A percentile compares a stretch with the other conserved stretches of the same genome.
Conservation (phyloP, 2,113 vertebrate species). For the Vulpes ferrilata region DNA sequence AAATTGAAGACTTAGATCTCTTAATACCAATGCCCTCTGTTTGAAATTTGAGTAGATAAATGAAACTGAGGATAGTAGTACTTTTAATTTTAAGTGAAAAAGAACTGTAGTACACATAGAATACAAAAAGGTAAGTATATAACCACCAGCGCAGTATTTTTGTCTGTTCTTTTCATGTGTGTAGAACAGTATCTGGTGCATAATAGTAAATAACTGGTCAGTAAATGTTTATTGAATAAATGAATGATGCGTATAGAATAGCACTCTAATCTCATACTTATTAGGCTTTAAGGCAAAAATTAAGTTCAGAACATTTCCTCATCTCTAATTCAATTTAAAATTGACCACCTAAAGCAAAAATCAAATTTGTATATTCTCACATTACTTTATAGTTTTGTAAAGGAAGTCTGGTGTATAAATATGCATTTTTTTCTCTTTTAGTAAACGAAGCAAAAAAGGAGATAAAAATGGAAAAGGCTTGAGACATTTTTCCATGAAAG, state of each 20-base stretch:
- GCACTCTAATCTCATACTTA: neutral
- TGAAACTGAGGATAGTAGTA: neutral
- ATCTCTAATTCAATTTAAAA: conserved; percentile 21
- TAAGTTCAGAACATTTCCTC: conserved; percentile 51
- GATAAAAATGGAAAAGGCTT: conserved; percentile 95
- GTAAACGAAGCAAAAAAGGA: conserved; percentile 93
- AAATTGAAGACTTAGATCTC: neutral
- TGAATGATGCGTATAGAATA: neutral
- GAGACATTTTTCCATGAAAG: conserved; percentile 95
- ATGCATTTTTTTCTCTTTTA: conserved; percentile 80
- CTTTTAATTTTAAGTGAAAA: conserved; percentile 3
- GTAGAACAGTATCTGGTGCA: neutral
- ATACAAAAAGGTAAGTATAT: neutral
- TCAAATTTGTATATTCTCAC: neutral
- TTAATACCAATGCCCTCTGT: neutral
- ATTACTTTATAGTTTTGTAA: conserved; percentile 32
- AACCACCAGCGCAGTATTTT: neutral
- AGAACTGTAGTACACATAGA: neutral
- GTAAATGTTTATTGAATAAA: conserved; percentile 30
- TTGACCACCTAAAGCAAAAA: neutral
- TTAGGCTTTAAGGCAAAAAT: conserved; percentile 54
- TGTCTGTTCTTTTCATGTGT: neutral
- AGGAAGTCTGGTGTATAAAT: conserved; percentile 29
- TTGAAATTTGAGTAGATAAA: neutral
- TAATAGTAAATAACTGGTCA: neutral